Evolutionary conservation across 1,140 invertebrate species (phyloP).

Genomic region (Tetramorium simillimum): DNA sequence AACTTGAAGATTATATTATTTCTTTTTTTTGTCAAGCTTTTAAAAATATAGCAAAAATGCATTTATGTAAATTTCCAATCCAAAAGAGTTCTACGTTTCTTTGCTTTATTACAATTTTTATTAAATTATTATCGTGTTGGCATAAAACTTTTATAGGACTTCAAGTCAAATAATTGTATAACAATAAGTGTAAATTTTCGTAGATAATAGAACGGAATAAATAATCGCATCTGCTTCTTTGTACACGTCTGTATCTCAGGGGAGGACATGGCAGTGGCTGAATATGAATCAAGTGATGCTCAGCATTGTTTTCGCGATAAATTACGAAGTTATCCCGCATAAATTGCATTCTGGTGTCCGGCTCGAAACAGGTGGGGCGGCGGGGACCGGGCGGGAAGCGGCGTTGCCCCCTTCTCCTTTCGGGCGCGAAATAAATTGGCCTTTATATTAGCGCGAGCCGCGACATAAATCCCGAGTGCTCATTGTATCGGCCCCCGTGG

Average conservation of each 20-base stretch:
- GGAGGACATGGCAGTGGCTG: slow-evolving; percentile 19
- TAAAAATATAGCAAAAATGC: neutral
- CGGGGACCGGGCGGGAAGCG: neutral
- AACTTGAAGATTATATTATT: neutral
- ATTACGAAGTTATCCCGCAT: slow-evolving; percentile 79
- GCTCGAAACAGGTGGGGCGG: slow-evolving; percentile 54
- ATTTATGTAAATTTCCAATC: neutral
- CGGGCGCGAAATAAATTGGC: slow-evolving; percentile 79
- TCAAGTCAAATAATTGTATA: neutral
- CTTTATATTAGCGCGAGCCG: slow-evolving; percentile 81
- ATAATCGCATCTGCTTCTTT: neutral
- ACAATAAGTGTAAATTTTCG: neutral
- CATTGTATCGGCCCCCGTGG: slow-evolving; percentile 80
- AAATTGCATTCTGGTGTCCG: slow-evolving; percentile 77
- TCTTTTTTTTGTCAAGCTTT: neutral
- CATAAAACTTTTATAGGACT: neutral
- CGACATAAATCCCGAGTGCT: slow-evolving; percentile 79
- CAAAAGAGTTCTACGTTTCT: neutral
- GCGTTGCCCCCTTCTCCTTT: slow-evolving; percentile 9
- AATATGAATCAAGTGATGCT: slow-evolving; percentile 69
- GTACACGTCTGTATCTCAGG: neutral
- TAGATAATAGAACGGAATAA: neutral
- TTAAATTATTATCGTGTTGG: neutral
- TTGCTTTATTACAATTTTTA: neutral
- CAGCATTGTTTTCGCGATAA: slow-evolving; percentile 81